Evolutionary conservation across 1,140 invertebrate species (phyloP), one percentile per base, ranked within the genome.

Genomic region (Anastrepha obliqua): DNA sequence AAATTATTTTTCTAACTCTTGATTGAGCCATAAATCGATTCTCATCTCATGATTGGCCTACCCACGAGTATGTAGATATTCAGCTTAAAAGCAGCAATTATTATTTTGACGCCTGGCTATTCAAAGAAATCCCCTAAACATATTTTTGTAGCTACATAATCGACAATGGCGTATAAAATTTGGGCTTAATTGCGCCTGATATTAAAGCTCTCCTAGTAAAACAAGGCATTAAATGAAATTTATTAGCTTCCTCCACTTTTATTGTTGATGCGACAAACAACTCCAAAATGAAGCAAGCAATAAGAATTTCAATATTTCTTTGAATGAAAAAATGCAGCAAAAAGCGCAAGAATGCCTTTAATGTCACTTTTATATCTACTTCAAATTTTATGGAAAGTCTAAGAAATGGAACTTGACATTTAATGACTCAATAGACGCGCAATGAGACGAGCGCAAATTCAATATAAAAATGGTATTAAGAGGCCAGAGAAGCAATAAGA

Each of bases 391-490:
- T 81, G 13, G 74, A 17, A 81, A 20, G 17, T 81, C 74, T 58
- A 47, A 81, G 74, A 81, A 81, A 81, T 81, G 74, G 15, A 55
- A 20, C 47, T 55, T 81, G 74, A 81, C 74, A 81, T 81, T 81
- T 81, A 81, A 55, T 81, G 74, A 55, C 47, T 81, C 74, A 51
- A 29, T 55, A 29, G 47, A 1, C 8, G 74, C 55, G 74, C 47
- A 81, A 81, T 81, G 74, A 81, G 9, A 47, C 74, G n/a, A 51
- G 47, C 7, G 2, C 9, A 81, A 6, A 2, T 42, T 78, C 62
- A 88, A 89, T 88, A 86, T 88, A 87, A 88, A 89, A 91, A 5
- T 8, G 20, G 29, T 29, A 29, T 67, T 29, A 67, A 67, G 64
- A 20, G 64, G 17, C 64, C 11, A 39, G 2, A 29, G 29, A 29